These are phyloP conservation scores for Eptesicus fuscus DNA, from an alignment of 2,113 vertebrate genomes.

Conservation along the genomic window DNA sequence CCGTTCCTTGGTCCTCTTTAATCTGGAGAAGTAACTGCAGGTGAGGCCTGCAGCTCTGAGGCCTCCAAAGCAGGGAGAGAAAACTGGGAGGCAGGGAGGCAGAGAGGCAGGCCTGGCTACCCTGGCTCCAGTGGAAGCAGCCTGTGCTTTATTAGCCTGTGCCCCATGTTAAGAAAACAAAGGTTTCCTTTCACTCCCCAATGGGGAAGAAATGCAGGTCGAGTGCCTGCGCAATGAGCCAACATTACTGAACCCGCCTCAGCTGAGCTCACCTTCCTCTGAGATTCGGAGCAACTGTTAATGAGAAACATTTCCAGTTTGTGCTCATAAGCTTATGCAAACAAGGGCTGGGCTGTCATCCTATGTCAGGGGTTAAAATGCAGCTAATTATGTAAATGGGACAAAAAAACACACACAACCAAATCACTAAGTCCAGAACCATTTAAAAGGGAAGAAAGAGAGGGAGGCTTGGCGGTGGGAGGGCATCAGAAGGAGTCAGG, in stretches of 20 bases:
- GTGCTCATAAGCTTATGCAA: background rate
- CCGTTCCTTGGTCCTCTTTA: background rate
- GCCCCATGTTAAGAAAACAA: background rate
- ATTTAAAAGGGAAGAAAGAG: background rate
- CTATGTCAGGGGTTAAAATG: background rate
- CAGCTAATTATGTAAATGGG: background rate
- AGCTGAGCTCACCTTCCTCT: background rate
- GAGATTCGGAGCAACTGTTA: background rate
- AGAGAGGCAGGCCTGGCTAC: background rate
- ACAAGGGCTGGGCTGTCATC: conserved; percentile 11
- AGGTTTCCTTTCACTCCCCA: background rate
- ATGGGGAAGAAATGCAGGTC: background rate
- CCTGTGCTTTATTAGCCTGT: background rate
- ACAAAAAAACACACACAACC: background rate
- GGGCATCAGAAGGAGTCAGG: background rate
- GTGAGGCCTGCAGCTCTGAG: background rate
- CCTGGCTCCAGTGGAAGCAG: background rate
- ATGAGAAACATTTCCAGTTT: conserved; percentile 23
- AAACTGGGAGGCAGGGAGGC: background rate
- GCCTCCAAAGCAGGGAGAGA: background rate
- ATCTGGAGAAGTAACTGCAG: background rate
- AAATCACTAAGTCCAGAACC: background rate
- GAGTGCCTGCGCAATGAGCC: background rate
- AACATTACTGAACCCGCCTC: background rate
- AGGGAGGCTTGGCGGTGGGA: fast-evolving